Conservation (phyloP, 2,888 invertebrate genomes). For the Agonopterix alstromeriana region DNA sequence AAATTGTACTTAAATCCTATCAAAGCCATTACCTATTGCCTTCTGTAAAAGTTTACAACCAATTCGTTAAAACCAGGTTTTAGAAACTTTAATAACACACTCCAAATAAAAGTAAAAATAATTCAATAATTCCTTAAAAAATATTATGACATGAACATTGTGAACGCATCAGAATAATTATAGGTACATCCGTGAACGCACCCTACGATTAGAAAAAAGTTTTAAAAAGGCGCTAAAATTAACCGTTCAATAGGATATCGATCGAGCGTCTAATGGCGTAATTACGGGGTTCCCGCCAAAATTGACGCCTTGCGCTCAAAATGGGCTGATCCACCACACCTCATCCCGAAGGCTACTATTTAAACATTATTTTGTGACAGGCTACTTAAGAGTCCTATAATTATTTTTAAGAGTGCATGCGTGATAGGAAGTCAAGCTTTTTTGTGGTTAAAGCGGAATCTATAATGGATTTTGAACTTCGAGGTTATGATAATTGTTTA, state of each 20-base stretch:
- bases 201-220: conserved; percentile 30
- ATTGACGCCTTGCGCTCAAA: conserved; percentile 60
- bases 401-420: conserved; percentile 58
- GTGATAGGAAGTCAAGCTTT: conserved; percentile 40
- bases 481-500: conserved; percentile 44
- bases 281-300: conserved; percentile 61
- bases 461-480: conserved; percentile 53
- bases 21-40: no score
- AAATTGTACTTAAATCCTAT: no score
- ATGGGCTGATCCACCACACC: conserved; percentile 44
- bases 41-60: no score
- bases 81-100: conserved; percentile 4
- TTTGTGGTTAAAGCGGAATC: conserved; percentile 36
- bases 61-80: conserved; percentile 3
- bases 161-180: conserved; percentile 55
- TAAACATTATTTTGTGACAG: conserved; percentile 72
- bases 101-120: not conserved
- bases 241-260: conserved; percentile 63
- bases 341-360: conserved; percentile 58
- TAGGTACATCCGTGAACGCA: conserved; percentile 27
- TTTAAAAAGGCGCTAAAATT: conserved; percentile 33
- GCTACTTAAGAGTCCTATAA: conserved; percentile 64
- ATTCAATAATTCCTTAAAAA: conserved; percentile 16
- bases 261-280: conserved; percentile 69
- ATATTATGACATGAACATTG: conserved; percentile 59